Conservation (phyloP, 2,888 invertebrate species). For the Tachystola acroxantha region DNA sequence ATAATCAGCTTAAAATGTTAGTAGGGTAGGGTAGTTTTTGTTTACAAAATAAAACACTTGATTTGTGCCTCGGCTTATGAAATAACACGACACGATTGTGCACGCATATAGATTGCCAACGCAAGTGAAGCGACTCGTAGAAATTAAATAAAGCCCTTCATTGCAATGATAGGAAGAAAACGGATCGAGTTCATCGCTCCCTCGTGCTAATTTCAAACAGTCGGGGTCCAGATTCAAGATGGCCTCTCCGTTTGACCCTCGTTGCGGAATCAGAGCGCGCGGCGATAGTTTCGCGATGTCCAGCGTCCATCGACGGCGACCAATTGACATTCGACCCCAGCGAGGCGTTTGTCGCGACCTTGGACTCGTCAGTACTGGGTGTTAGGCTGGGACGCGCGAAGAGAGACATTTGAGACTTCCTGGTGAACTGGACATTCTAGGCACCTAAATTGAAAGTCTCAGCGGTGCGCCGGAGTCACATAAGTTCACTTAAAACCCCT, state of each 20-base stretch:
- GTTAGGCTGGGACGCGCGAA: not conserved
- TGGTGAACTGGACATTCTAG: too few relatives aligned
- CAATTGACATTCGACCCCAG: constrained; percentile 71
- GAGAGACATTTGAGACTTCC: not conserved
- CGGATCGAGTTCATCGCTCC: constrained; percentile 38
- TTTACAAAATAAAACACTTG: too few relatives aligned
- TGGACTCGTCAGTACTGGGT: constrained; percentile 42
- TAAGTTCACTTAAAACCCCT: too few relatives aligned
- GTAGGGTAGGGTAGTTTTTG: too few relatives aligned
- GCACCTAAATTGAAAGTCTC: too few relatives aligned
- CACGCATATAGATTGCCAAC: too few relatives aligned
- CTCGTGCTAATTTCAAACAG: constrained; percentile 42
- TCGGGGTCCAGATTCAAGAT: constrained; percentile 56
- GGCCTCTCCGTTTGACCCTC: constrained; percentile 65
- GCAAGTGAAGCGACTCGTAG: too few relatives aligned
- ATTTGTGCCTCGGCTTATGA: too few relatives aligned
- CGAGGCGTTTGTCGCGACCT: constrained; percentile 58
- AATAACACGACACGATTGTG: too few relatives aligned
- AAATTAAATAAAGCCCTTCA: too few relatives aligned
- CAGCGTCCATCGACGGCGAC: constrained; percentile 63
- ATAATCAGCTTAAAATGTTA: too few relatives aligned
- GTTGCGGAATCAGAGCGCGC: constrained; percentile 52
- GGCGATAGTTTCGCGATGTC: constrained; percentile 54
- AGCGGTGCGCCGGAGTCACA: too few relatives aligned
- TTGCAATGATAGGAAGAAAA: not conserved